These are phyloP conservation scores for Petaurus breviceps DNA, from an alignment of 2,113 vertebrate genomes.

Conservation along the genomic window DNA sequence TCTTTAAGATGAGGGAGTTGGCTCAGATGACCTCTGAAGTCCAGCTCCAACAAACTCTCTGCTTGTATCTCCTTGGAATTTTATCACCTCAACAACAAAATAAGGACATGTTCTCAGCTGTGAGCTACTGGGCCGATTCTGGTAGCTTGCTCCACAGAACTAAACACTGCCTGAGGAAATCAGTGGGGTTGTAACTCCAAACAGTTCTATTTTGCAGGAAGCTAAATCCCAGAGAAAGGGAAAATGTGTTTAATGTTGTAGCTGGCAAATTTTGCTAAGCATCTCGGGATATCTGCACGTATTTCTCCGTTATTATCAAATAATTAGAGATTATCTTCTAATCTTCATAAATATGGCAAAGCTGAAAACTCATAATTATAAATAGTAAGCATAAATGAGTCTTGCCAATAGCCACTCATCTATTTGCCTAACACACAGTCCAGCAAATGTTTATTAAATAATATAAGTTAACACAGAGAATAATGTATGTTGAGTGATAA, in stretches of 20 bases:
- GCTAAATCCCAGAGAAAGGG: neutral
- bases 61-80: neutral
- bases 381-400: neutral
- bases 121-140: neutral
- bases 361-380: neutral
- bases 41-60: neutral
- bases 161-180: neutral
- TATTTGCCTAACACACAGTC: neutral
- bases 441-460: neutral
- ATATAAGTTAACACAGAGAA: neutral
- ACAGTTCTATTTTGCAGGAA: neutral
- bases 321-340: neutral
- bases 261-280: neutral
- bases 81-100: neutral
- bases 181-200: neutral
- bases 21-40: neutral
- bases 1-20: neutral
- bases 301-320: neutral
- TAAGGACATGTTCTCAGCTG: neutral
- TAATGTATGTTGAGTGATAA: neutral
- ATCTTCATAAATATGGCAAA: neutral
- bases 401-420: neutral
- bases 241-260: neutral
- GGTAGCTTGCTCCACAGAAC: neutral
- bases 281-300: neutral